Evolutionary conservation across 2,797 vertebrate species (phyloP), one percentile per base, ranked within the genome.

Genomic region (Neomorphus geoffroyi): DNA sequence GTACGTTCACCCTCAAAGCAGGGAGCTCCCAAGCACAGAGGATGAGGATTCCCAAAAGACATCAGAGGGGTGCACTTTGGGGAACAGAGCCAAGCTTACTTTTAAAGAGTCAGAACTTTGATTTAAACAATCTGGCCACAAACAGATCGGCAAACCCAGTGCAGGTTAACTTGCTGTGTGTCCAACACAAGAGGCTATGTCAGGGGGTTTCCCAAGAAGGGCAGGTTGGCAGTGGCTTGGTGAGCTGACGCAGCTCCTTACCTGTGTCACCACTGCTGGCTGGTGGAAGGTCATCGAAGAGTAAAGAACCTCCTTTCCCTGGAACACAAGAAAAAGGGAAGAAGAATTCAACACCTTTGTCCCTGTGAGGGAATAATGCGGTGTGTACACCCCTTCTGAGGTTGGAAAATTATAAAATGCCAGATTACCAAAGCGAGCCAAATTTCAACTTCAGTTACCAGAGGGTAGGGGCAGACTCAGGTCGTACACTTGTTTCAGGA

Each of bases 241-340:
- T 3, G 35, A 73, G 51, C n/a, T 13, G 11, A 32, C 51, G 37
- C 46, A 46, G 57, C 56, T 60, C 83, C 97, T 97, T 93, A 98
- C 98, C 97, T 95, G 96, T 58, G 51, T 97, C 96, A 24, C 94
- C 30, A 7, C 98, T 98, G 97, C 95, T 95, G 75, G 98, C 97
- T 88, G 98, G 98, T 1, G 98, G 98, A 46, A 98, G 98, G 32
- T 96, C 97, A 60, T 98, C 97, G 0, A 98, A 98, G 33, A 98
- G 98, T 53, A 97, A 95, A 92, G 97, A 96, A 87, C 95, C 96
- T 93, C 94, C 97, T 39, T 93, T 86, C 17, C 97, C 97, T 98
- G 92, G 48, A 96, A 94, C 86, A 97, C 80, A 95, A 80, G 19
- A 80, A 45, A 54, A 74, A 86, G 5, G 23, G 19, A 75, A 71